These are phyloP conservation scores for Idaea biselata DNA, from an alignment of 2,888 invertebrate genomes.

Conservation along the genomic window DNA sequence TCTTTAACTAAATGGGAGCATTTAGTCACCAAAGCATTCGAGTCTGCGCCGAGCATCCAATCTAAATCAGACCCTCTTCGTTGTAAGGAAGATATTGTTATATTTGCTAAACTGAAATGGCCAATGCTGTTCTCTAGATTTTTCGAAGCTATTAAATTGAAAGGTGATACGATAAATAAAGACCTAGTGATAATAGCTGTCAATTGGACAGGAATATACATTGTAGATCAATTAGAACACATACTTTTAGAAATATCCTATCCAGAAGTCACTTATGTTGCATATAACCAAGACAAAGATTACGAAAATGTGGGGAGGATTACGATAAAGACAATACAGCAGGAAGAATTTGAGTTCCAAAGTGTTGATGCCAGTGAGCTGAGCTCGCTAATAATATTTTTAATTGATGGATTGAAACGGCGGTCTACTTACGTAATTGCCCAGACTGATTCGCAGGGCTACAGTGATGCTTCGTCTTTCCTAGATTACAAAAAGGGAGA, in stretches of 20 bases:
- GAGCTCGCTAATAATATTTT: constrained; percentile 88
- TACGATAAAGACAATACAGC: constrained; percentile 89
- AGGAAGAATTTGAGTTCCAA: constrained; percentile 95
- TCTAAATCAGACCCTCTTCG: constrained; percentile 83
- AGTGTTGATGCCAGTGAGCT: constrained; percentile 94
- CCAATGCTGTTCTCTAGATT: constrained; percentile 96
- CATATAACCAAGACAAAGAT: constrained; percentile 76
- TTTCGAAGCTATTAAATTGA: constrained; percentile 92
- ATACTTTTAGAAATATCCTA: constrained; percentile 93
- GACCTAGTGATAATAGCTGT: constrained; percentile 94
- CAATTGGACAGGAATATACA: constrained; percentile 96
- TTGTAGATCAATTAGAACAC: constrained; percentile 95
- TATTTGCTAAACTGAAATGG: constrained; percentile 95
- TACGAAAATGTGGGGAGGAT: constrained; percentile 82
- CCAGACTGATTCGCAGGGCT: constrained; percentile 79
- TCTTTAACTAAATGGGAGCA: constrained; percentile 86
- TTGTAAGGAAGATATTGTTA: constrained; percentile 94
- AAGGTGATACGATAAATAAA: constrained; percentile 84
- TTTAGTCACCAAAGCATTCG: constrained; percentile 86
- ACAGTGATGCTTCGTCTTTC: constrained; percentile 79
- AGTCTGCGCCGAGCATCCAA: constrained; percentile 85
- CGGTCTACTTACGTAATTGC: constrained; percentile 93
- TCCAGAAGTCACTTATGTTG: constrained; percentile 91
- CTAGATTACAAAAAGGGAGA: constrained; percentile 87
- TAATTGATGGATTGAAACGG: constrained; percentile 92